phyloP scores from a whole-genome alignment of 2,113 vertebrate genomes.

The Otolemur garnettii region DNA sequence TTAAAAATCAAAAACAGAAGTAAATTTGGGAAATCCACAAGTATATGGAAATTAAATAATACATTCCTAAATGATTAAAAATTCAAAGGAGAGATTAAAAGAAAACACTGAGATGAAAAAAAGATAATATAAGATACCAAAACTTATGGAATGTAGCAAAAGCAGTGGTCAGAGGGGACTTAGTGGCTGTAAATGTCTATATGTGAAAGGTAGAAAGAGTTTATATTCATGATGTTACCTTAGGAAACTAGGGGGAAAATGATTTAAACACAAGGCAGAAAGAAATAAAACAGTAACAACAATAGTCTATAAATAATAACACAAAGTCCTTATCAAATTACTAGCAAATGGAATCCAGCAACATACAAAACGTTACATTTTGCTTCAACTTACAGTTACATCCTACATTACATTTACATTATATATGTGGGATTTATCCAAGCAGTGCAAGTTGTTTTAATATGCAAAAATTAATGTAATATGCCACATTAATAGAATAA shows the following conservation, averaged over 20 bases:
- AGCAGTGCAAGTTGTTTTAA: neutral
- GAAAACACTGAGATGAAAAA: neutral
- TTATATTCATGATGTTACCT: neutral
- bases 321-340: neutral
- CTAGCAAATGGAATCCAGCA: neutral
- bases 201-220: neutral
- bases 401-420: neutral
- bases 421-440: neutral
- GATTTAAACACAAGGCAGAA: neutral
- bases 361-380: neutral
- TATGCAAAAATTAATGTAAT: neutral
- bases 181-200: neutral
- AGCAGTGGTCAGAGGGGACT: neutral
- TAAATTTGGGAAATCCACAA: neutral
- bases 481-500: neutral
- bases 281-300: neutral
- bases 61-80: neutral
- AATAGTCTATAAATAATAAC: neutral
- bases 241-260: neutral
- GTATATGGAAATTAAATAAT: neutral
- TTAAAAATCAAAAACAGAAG: conserved; percentile 14
- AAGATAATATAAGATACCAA: neutral
- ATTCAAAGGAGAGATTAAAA: neutral
- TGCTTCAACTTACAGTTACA: too few species aligned
- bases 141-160: neutral